These are phyloP conservation scores for Neotoxoptera formosana DNA, from an alignment of 1,140 invertebrate species.

Conservation along the genomic window DNA sequence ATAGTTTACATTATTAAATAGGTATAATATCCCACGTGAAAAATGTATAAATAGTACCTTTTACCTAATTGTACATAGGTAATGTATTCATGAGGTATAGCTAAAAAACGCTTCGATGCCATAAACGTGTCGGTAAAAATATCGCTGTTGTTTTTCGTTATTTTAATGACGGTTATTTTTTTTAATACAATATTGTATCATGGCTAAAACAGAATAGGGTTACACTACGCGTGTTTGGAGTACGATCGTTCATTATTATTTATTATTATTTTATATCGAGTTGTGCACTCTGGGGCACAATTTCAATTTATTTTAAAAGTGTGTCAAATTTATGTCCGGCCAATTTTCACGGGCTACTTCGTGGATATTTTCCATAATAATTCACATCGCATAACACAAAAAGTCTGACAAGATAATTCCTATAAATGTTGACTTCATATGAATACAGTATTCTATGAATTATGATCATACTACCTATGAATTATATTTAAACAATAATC, in stretches of 20 bases:
- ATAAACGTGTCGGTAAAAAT: not conserved
- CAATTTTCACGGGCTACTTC: not conserved
- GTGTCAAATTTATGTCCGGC: not conserved
- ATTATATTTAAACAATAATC: not conserved
- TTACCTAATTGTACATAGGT: not conserved
- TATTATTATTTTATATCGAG: not conserved
- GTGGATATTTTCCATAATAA: not conserved
- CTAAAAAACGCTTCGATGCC: not conserved
- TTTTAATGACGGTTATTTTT: slow-evolving; percentile 3
- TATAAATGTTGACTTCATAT: not conserved
- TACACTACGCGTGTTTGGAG: not conserved
- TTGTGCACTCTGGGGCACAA: not conserved
- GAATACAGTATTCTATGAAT: not conserved
- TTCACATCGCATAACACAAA: not conserved
- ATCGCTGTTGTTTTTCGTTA: not conserved
- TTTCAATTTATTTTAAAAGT: not conserved
- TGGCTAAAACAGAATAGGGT: no score
- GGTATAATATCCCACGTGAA: not conserved
- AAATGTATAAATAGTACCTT: not conserved
- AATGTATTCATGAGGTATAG: not conserved
- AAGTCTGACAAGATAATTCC: not conserved
- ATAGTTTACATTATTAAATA: not conserved
- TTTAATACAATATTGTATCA: not conserved
- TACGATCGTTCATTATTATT: not conserved
- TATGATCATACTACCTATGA: not conserved